Evolutionary conservation across 2,797 vertebrate species (phyloP).

Genomic region (Onychomys torridus): DNA sequence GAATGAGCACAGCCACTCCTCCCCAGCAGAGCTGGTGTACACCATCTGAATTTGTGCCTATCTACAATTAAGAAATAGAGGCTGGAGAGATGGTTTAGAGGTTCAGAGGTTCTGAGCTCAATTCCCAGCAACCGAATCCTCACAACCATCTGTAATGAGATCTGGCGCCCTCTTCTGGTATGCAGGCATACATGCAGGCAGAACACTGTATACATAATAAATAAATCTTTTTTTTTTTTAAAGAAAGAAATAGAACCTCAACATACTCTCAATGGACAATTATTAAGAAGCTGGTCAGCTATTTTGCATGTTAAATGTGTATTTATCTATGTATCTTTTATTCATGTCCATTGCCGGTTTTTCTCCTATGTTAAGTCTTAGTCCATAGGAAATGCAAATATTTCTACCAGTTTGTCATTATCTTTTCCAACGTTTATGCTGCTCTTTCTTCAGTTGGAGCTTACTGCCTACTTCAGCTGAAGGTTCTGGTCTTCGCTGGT

Average conservation of each 20-base stretch:
- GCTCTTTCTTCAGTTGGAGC: neutral
- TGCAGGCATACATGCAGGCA: too few species aligned
- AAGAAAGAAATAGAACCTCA: neutral
- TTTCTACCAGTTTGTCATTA: neutral
- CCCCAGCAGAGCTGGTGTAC: neutral
- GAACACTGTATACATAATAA: too few species aligned
- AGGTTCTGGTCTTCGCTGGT: neutral
- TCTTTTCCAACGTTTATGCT: neutral
- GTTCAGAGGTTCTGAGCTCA: too few species aligned
- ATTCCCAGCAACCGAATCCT: too few species aligned
- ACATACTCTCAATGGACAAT: neutral
- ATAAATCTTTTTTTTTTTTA: too few species aligned
- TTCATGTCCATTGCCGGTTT: neutral
- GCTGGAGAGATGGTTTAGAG: too few species aligned
- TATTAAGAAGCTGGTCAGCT: neutral
- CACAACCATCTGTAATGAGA: too few species aligned
- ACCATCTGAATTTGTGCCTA: neutral
- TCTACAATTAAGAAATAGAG: neutral
- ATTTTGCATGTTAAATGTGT: neutral
- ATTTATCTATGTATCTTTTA: neutral
- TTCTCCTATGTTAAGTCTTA: neutral
- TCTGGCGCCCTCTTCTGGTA: too few species aligned
- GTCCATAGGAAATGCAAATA: neutral
- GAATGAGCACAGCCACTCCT: neutral
- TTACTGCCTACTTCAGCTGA: neutral